Evolutionary conservation across 2,113 vertebrate species (phyloP), one percentile per base, ranked within the genome.

Genomic region (Cavia aperea): DNA sequence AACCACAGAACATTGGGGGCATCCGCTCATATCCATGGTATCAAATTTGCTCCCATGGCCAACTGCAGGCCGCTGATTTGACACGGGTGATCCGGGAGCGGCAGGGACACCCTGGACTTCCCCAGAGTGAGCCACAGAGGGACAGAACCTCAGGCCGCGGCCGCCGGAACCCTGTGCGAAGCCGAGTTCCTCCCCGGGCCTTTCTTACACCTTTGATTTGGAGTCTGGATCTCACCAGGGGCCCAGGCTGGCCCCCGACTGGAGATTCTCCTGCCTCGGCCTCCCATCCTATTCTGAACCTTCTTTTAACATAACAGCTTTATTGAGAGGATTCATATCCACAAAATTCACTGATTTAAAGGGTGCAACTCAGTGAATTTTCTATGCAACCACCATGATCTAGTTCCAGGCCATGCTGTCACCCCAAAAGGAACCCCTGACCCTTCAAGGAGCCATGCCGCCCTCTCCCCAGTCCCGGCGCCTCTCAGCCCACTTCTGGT

Each of bases 81-180:
- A 9, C 4, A 54, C 31, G 58, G 15, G 16, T 18, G 58, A 43
- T 3, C 14, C 0, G 11, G 23, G 56, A 26, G 1, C 14, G 9
- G 49, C 7, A 58, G 29, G 14, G 58, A 10, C 15, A 9, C 49
- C 49, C 39, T 39, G 39, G 39, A 39, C 39, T 39, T 3, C 39
- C 39, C 39, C 39, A 39, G 2, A 39, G 39, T 39, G 39, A 39
- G 39, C 39, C 39, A 39, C 39, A 39, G 39, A 39, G 39, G 39
- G 39, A 39, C 49, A 51, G 49, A 51, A 51, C 49, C 49, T 51
- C 49, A 51, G 49, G 10, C 7, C 49, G 10, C 10, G 49, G 49
- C 49, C 10, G 49, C 49, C 7, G 49, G 49, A 51, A 51, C 49
- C 10, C 7, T 51, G 49, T 10, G 49, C 49, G 49, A 51, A 10